Base-by-base conservation (phyloP, 2,888 invertebrate species). In the Empis stercorea region DNA sequence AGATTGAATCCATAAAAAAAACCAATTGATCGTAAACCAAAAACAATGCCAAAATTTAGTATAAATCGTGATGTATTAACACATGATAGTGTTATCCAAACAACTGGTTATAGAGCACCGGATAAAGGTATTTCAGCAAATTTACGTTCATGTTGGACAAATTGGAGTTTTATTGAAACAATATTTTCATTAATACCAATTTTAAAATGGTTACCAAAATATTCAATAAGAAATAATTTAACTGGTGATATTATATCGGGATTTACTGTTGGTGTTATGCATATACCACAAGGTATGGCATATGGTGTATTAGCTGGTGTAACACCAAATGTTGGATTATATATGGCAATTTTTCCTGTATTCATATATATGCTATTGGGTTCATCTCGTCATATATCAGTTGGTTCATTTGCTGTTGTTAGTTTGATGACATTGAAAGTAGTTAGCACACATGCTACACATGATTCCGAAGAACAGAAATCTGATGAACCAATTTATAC, bases 291-390 rank as follows among this genome's bases (percentile, higher is more conserved):
- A 73, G 87, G 80, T 48, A 81, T 84, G 80, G 81, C 80, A 0
- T 82, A 81, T 60, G 81, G 79, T 1, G 64, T 82, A 47, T 62
- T 84, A 46, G 82, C 81, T 1, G 78, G 79, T 54, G 76, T 82
- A 5, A 75, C 77, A 1, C 78, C 83, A 1, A 76, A 80, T 15
- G 73, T 76, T 39, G 83, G 83, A 6, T 74, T 83, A 27, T 87
- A 87, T 61, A 86, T 87, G 75, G 89, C 87, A 2, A 87, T 92
- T 61, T 88, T 91, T 65, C 87, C 91, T 6, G 84, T 85, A 7
- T 69, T 89, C 38, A 71, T 88, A 27, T 93, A 92, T 65, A 76
- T 84, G 61, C 64, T 88, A 52, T 76, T 91, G 55, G 89, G 89
- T 48, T 87, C 89, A 3, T 88, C 89, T 1, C 76, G 77, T 52